Evolutionary conservation across 2,888 invertebrate species (phyloP).

Genomic region (Ennomos quercinarius): DNA sequence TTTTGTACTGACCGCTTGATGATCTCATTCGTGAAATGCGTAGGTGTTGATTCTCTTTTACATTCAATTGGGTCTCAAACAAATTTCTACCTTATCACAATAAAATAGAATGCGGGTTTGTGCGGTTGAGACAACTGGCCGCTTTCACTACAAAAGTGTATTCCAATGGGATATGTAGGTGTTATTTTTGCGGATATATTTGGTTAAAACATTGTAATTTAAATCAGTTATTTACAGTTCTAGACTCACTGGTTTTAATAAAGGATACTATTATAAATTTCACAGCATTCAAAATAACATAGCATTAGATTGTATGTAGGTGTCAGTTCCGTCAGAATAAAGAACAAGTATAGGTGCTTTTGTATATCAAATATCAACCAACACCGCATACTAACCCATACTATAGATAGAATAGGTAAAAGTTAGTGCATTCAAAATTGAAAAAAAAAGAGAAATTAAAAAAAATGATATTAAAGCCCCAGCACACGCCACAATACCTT

Average conservation of each 20-base stretch:
- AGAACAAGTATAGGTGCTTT: too few species aligned
- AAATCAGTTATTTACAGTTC: constrained; percentile 5
- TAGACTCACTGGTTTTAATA: not conserved
- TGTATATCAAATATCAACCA: too few species aligned
- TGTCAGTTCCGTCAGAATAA: too few species aligned
- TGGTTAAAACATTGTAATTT: constrained; percentile 22
- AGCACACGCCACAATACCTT: too few species aligned
- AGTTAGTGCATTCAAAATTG: too few species aligned
- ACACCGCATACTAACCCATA: too few species aligned
- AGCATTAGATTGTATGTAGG: too few species aligned
- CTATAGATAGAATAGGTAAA: too few species aligned
- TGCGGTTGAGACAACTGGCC: not conserved
- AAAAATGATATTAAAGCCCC: too few species aligned
- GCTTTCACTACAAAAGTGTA: constrained; percentile 24
- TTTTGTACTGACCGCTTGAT: constrained; percentile 45
- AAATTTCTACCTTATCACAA: not conserved
- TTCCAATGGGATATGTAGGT: constrained; percentile 3
- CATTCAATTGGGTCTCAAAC: constrained; percentile 4
- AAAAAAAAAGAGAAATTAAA: too few species aligned
- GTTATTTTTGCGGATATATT: constrained; percentile 40
- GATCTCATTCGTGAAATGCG: constrained; percentile 45
- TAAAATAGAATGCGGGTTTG: not conserved
- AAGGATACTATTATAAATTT: too few species aligned
- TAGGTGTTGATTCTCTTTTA: constrained; percentile 29
- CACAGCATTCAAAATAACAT: too few species aligned